Base-by-base conservation (phyloP, 2,888 invertebrate genomes). In the Himalopsyche tibetana region DNA sequence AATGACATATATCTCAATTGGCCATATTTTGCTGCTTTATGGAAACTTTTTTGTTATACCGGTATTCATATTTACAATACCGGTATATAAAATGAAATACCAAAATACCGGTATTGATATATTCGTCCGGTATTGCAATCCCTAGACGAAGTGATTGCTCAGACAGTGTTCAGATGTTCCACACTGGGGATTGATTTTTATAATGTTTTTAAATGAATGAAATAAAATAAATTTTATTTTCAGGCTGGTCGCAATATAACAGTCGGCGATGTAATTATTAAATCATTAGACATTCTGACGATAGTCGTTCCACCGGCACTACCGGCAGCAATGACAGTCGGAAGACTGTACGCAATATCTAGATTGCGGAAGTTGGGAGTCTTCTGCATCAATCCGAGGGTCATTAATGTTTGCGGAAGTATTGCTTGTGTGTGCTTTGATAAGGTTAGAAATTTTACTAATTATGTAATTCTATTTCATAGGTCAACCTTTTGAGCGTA, bases 301-400 rank as follows among this genome's bases (percentile, higher is more conserved):
- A 98, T 99, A 86, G 98, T 98, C 79, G 97, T 99, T 0, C 99
- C 99, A 0, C 99, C 99, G 0, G 98, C 99, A 0, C 92, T 99
- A 80, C 99, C 98, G 1, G 98, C 98, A 69, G 99, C 99, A 87
- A 98, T 99, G 98, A 98, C 98, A 0, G 98, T 98, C 2, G 99
- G 99, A 0, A 95, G 97, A 3, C 94, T 98, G 89, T 98, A 98
- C 91, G 99, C 99, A 0, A 98, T 98, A 90, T 94, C 94, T 84
- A 94, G 99, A 11, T 93, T 99, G 81, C 95, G 96, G 91, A 94
- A 94, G 63, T 95, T 96, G 80, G 92, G 95, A 82, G 96, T 99
- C 85, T 97, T 96, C 90, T 99, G 99, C 90, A 98, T 99, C 89
- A 98, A 98, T 90, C 98, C 99, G 0, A 93, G 98, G 12, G 96